These are phyloP conservation scores for Tortricodes alternella DNA, from an alignment of 2,888 invertebrate species.

Conservation along the genomic window DNA sequence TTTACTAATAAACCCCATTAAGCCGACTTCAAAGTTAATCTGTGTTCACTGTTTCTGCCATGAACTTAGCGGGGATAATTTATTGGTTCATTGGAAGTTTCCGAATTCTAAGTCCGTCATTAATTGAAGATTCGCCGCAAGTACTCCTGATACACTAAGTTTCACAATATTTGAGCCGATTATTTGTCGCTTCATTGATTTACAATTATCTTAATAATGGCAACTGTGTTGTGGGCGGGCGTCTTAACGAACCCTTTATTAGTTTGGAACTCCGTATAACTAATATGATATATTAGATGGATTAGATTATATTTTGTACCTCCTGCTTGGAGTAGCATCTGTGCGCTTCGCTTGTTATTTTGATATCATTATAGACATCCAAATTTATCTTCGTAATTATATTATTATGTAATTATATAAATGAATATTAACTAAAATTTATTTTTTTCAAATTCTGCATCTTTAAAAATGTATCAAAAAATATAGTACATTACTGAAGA, in stretches of 20 bases:
- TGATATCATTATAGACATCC: conserved; percentile 7
- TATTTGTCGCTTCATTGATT: conserved; percentile 64
- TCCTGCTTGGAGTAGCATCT: conserved; percentile 11
- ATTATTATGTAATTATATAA: no score
- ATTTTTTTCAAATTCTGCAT: no score
- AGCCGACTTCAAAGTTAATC: conserved; percentile 48
- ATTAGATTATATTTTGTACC: conserved; percentile 24
- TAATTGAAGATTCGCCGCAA: conserved; percentile 61
- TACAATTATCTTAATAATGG: conserved; percentile 52
- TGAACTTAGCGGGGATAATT: conserved; percentile 48
- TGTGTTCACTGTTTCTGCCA: conserved; percentile 40
- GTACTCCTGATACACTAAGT: conserved; percentile 49
- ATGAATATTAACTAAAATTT: no score
- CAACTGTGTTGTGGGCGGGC: conserved; percentile 36
- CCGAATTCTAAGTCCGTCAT: conserved; percentile 63
- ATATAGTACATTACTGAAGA: no score
- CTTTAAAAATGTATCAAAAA: no score
- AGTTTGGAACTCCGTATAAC: conserved; percentile 36
- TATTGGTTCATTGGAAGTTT: conserved; percentile 60
- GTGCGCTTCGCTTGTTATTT: not conserved
- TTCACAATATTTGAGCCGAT: conserved; percentile 60
- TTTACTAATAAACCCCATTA: conserved; percentile 42
- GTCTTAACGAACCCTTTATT: conserved; percentile 37
- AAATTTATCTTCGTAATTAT: not conserved
- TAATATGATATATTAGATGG: conserved; percentile 18